phyloP scores from a whole-genome alignment of 2,888 invertebrate genomes.

The Euphydryas editha region DNA sequence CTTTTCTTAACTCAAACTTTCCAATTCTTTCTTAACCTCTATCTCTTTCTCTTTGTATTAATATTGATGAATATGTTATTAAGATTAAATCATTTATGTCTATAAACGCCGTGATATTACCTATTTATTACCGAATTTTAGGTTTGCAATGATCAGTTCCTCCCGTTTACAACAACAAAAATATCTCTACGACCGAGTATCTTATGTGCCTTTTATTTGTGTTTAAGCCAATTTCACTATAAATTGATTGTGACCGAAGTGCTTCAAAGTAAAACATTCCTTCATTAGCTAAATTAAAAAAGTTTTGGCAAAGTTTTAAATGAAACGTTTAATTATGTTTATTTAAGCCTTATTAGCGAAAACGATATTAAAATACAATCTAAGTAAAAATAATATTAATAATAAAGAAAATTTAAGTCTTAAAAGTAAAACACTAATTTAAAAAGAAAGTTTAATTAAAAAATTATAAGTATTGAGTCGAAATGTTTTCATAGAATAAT shows the following conservation, averaged over 20 bases:
- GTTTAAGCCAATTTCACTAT: background rate
- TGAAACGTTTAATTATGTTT: background rate
- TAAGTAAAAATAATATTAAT: background rate
- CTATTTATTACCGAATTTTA: no score
- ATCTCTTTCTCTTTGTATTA: no score
- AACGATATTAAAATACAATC: background rate
- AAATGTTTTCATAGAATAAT: no score
- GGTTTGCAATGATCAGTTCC: no score
- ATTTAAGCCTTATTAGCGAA: background rate
- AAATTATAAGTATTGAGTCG: no score
- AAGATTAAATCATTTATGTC: no score
- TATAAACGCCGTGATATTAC: no score
- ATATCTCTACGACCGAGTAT: background rate
- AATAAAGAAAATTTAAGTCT: background rate
- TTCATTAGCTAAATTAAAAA: background rate
- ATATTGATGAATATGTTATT: no score
- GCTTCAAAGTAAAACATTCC: background rate
- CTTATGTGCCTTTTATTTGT: background rate
- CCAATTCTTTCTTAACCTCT: no score
- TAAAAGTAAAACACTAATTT: background rate
- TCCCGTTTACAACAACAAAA: background rate
- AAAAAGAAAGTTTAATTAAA: background rate
- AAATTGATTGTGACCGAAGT: constrained; percentile 5
- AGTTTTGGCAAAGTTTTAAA: background rate
- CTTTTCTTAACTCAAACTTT: no score